A percentile compares a stretch with the other conserved stretches of the same genome.
These are phyloP conservation scores for Phyllotreta striolata DNA, from an alignment of 2,888 invertebrate genomes.

Conservation along the genomic window DNA sequence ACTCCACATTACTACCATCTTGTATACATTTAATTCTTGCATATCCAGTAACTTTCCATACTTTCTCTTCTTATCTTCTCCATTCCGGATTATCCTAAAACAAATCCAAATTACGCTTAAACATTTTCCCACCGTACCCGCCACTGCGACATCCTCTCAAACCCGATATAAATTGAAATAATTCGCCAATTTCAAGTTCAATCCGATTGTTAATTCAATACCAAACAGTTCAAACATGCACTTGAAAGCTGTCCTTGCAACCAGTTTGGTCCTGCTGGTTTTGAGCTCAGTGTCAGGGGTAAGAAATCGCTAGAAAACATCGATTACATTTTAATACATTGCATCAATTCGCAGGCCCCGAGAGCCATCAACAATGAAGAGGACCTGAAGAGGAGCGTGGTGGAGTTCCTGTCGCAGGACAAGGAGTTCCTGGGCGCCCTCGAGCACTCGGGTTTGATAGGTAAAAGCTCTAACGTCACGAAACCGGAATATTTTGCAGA, in stretches of 20 bases:
- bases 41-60: no score
- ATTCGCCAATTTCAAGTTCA: slow-evolving; percentile 23
- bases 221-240: slow-evolving; percentile 14
- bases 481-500: slow-evolving; percentile 28
- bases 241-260: background rate
- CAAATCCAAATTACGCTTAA: background rate
- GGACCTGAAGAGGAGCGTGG: slow-evolving; percentile 52
- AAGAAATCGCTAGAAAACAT: no score
- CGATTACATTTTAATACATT: slow-evolving; percentile 8
- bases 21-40: no score
- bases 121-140: slow-evolving; percentile 12
- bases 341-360: slow-evolving; percentile 44
- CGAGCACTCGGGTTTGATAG: slow-evolving; percentile 35
- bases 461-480: slow-evolving; percentile 22
- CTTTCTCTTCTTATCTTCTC: no score
- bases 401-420: slow-evolving; percentile 56
- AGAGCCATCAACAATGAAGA: slow-evolving; percentile 42
- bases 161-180: slow-evolving; percentile 34
- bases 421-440: slow-evolving; percentile 48
- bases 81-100: no score
- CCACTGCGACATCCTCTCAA: slow-evolving; percentile 27
- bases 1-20: no score
- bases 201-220: slow-evolving; percentile 23
- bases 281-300: no score
- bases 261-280: no score